A percentile compares a stretch with the other conserved stretches of the same genome.
Evolutionary conservation across 2,797 vertebrate genomes (phyloP).

Genomic region (Chelidonichthys spinosus): DNA sequence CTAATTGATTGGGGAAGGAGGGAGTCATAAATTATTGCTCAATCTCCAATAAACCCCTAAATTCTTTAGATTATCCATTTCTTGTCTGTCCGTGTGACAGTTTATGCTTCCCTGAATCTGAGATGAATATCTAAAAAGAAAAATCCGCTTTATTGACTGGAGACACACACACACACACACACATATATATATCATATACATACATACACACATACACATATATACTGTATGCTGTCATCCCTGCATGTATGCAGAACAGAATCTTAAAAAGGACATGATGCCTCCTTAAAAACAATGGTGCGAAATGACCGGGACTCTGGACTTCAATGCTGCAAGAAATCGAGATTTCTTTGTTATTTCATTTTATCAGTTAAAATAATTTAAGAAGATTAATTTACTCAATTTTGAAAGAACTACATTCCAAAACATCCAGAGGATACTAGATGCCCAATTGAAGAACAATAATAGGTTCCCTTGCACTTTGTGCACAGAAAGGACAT

Average conservation of each 20-base stretch:
- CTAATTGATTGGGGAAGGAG: conserved; percentile 64
- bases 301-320: background rate
- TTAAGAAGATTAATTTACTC: no score
- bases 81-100: background rate
- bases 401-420: no score
- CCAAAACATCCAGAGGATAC: no score
- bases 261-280: no score
- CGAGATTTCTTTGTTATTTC: background rate
- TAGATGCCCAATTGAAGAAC: no score
- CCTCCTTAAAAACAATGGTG: no score
- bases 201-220: background rate
- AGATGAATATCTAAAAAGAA: background rate
- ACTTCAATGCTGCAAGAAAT: background rate
- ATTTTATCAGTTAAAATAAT: background rate
- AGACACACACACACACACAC: no score
- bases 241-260: no score
- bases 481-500: background rate
- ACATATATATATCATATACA: background rate
- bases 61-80: conserved; percentile 49
- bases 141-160: background rate
- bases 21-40: conserved; percentile 64
- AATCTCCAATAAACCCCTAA: conserved; percentile 37
- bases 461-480: background rate
- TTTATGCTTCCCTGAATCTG: conserved; percentile 24
- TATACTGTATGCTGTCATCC: no score